Conservation (phyloP, 2,888 invertebrate species). For the Aleiodes alternator region DNA sequence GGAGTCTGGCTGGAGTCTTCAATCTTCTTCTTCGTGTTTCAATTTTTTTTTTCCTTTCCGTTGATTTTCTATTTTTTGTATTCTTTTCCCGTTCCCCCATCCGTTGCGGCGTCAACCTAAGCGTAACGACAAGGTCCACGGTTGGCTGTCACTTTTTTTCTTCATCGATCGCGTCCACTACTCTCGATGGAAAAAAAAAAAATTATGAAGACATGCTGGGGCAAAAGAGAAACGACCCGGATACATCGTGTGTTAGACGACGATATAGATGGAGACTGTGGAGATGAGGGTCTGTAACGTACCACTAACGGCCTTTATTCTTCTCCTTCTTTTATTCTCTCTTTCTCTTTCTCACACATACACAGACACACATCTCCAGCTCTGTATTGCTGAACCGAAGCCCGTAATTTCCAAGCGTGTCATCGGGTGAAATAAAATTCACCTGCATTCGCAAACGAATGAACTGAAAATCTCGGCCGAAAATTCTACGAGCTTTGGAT, state of each 20-base stretch:
- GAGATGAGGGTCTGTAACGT: constrained; percentile 22
- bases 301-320: constrained; percentile 8
- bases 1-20: background rate
- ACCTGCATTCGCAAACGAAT: background rate
- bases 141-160: constrained; percentile 49
- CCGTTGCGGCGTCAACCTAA: background rate
- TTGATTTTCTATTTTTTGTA: background rate
- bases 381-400: background rate
- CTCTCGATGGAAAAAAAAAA: constrained; percentile 5
- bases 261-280: constrained; percentile 14
- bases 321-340: background rate
- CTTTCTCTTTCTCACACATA: background rate
- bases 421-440: background rate
- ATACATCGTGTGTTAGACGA: constrained; percentile 21
- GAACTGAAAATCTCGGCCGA: too few species aligned
- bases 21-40: background rate
- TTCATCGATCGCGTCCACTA: constrained; percentile 49
- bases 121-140: constrained; percentile 2
- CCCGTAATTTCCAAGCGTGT: background rate
- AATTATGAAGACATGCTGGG: background rate
- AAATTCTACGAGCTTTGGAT: too few species aligned
- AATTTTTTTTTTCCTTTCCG: constrained; percentile 1
- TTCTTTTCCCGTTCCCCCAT: background rate
- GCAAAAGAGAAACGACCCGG: constrained; percentile 6
- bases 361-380: background rate